Evolutionary conservation across 2,797 vertebrate species (phyloP).

Genomic region (Natrix natrix): DNA sequence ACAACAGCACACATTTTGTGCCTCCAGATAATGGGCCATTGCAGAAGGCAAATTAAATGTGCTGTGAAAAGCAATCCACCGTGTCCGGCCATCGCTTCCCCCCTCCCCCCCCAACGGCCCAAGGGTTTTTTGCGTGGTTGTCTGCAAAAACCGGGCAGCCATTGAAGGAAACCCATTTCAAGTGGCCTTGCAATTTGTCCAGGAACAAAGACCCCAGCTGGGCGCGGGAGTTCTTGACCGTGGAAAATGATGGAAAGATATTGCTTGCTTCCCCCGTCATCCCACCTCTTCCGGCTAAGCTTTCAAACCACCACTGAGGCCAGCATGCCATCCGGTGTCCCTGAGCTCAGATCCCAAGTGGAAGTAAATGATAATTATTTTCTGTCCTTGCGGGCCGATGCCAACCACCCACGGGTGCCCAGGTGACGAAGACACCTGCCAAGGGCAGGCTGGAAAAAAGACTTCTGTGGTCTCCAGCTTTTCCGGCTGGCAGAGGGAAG

Average conservation of each 20-base stretch:
- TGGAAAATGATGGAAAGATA: not conserved
- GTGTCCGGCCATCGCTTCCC: not conserved
- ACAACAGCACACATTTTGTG: not conserved
- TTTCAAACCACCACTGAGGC: not conserved
- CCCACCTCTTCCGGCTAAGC: too few species aligned
- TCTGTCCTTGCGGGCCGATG: not conserved
- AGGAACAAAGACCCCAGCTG: not conserved
- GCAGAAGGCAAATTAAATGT: not conserved
- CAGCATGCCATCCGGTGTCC: not conserved
- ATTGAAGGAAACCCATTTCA: not conserved
- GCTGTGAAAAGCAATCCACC: not conserved
- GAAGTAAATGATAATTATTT: not conserved
- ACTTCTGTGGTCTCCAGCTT: not conserved
- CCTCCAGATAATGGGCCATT: not conserved
- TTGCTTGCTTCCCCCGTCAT: accelerated
- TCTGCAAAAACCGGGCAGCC: not conserved
- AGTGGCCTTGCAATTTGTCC: not conserved
- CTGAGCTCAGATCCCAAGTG: not conserved
- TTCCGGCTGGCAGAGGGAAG: too few species aligned
- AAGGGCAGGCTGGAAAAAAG: not conserved
- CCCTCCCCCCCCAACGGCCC: too few species aligned
- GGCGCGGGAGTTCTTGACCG: not conserved
- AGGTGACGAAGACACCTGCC: not conserved
- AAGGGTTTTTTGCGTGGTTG: not conserved
- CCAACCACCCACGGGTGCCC: not conserved